Conservation (phyloP, 2,888 invertebrate genomes). For the Odontocerum albicorne region DNA sequence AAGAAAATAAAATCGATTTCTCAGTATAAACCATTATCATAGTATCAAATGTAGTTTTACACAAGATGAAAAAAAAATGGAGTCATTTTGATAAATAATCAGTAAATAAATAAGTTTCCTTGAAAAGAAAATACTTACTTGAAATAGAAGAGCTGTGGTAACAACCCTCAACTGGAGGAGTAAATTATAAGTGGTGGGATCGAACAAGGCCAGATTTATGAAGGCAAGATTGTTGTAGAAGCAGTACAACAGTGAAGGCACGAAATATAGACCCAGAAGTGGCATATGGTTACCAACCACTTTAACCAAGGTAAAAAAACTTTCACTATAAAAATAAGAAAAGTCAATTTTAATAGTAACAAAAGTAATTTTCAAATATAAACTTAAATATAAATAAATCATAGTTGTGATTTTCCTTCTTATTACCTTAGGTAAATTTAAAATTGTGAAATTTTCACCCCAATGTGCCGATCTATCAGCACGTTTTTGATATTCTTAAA, state of each 20-base stretch:
- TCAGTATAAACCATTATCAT: background rate
- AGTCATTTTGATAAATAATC: background rate
- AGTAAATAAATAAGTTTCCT: background rate
- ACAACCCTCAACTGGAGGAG: slow-evolving; percentile 90
- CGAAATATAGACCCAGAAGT: slow-evolving; percentile 79
- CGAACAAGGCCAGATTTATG: slow-evolving; percentile 85
- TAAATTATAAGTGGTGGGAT: slow-evolving; percentile 93
- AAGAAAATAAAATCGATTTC: too few species aligned
- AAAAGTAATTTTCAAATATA: too few species aligned
- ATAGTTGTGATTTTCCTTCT: too few species aligned
- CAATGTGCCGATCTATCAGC: too few species aligned
- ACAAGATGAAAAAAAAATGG: background rate
- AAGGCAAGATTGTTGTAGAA: slow-evolving; percentile 94
- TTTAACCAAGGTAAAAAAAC: slow-evolving; percentile 54
- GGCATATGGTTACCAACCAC: slow-evolving; percentile 62
- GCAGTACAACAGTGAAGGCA: slow-evolving; percentile 90
- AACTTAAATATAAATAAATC: too few species aligned
- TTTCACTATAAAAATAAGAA: slow-evolving; percentile 60
- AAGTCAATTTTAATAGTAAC: too few species aligned
- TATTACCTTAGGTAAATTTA: too few species aligned
- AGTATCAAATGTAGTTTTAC: background rate
- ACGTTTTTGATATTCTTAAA: too few species aligned
- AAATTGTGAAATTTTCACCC: too few species aligned
- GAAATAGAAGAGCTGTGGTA: slow-evolving; percentile 88
- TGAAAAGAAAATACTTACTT: slow-evolving; percentile 61